Conservation (phyloP, 2,113 vertebrate genomes). For the Neogobius melanostomus region DNA sequence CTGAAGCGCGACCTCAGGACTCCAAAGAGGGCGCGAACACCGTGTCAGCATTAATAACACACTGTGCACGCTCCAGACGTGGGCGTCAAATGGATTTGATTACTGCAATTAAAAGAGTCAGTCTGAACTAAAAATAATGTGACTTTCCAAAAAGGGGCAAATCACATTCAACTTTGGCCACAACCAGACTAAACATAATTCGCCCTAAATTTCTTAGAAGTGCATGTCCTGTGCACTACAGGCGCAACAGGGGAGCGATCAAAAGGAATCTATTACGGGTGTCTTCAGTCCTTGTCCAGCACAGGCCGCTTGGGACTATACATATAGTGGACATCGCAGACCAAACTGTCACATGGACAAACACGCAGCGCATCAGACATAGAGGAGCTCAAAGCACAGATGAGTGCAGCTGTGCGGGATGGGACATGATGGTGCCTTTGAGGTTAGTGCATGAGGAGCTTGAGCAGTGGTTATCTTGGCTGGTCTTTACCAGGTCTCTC, state of each 20-base stretch:
- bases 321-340: constrained; percentile 33
- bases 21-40: constrained; percentile 37
- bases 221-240: constrained; percentile 14
- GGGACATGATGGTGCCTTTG: constrained; percentile 31
- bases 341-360: constrained; percentile 29
- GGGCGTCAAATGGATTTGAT: constrained; percentile 54
- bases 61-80: constrained; percentile 36
- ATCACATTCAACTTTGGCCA: constrained; percentile 44
- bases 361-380: constrained; percentile 35
- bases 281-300: constrained; percentile 59
- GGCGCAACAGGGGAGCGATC: constrained; percentile 10
- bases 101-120: constrained; percentile 49
- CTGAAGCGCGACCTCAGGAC: constrained; percentile 53
- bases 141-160: constrained; percentile 30
- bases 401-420: constrained; percentile 23
- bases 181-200: constrained; percentile 31
- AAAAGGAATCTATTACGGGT: constrained; percentile 4
- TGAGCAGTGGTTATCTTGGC: constrained; percentile 40
- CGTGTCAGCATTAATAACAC: constrained; percentile 37
- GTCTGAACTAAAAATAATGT: constrained; percentile 53
- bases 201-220: constrained; percentile 12
- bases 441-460: constrained; percentile 55
- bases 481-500: constrained; percentile 71
- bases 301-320: constrained; percentile 4
- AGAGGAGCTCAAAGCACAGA: constrained; percentile 44